phyloP scores from a whole-genome alignment of 1,140 invertebrate genomes.

The Nixonia krombeini region DNA sequence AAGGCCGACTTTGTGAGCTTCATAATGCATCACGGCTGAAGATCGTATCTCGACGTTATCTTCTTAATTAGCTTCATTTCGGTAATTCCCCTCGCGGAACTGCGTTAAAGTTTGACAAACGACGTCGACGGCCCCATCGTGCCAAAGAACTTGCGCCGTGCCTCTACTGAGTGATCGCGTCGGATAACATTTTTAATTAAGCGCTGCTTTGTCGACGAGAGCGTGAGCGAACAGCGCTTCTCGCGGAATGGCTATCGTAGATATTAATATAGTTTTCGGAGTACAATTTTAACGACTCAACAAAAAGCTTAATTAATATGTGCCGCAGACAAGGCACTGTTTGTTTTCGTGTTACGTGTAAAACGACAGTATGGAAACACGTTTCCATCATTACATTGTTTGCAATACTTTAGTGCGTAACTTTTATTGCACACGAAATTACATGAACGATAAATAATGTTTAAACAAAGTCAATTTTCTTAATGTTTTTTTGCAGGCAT shows the following conservation, averaged over 20 bases:
- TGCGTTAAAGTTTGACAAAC: constrained; percentile 56
- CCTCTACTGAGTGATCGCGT: constrained; percentile 43
- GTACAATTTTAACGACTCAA: constrained; percentile 32
- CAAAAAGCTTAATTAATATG: constrained; percentile 26
- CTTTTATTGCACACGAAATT: no score
- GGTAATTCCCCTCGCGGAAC: constrained; percentile 43
- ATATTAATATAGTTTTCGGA: constrained; percentile 34
- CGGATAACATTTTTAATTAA: constrained; percentile 64
- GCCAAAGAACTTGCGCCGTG: constrained; percentile 45
- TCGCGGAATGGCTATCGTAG: constrained; percentile 26
- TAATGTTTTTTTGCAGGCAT: no score
- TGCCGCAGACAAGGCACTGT: background rate
- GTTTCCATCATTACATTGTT: no score
- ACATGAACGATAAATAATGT: no score
- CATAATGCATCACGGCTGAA: constrained; percentile 41
- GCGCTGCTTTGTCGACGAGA: constrained; percentile 28
- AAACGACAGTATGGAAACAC: no score
- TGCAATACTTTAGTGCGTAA: no score
- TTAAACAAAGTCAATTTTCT: no score
- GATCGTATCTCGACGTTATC: constrained; percentile 55
- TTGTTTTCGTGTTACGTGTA: background rate
- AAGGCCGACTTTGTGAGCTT: constrained; percentile 21
- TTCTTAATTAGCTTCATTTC: constrained; percentile 61
- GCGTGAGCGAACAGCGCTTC: constrained; percentile 34
- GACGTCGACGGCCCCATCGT: constrained; percentile 42